These are phyloP conservation scores for Hemistola chrysoprasaria DNA, from an alignment of 2,888 invertebrate genomes.

Conservation along the genomic window DNA sequence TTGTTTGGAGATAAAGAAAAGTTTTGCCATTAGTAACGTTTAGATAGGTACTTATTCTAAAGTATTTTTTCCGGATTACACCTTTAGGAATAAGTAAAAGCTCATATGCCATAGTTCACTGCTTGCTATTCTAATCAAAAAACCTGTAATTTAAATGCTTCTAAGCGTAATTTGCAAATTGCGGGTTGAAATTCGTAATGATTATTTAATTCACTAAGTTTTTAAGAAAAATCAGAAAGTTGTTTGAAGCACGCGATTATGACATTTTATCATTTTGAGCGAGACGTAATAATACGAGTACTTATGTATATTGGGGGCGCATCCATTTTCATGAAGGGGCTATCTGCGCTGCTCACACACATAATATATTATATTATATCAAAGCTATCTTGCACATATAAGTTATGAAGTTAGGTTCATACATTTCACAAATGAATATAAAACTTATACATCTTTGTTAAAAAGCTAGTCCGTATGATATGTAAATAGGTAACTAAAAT, in stretches of 20 bases:
- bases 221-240: constrained; percentile 36
- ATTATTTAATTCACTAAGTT: constrained; percentile 42
- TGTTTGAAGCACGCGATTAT: constrained; percentile 40
- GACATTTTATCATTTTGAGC: constrained; percentile 40
- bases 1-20: constrained; percentile 12
- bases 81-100: no score
- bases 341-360: constrained; percentile 5
- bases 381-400: no score
- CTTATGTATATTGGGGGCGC: constrained; percentile 35
- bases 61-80: no score
- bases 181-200: constrained; percentile 29
- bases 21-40: constrained; percentile 10
- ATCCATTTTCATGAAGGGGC: constrained; percentile 34
- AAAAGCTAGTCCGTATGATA: no score
- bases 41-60: no score
- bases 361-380: no score
- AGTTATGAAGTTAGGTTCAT: no score
- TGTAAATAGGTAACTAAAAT: no score
- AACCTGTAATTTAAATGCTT: background rate
- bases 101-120: no score
- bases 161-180: constrained; percentile 16
- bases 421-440: no score
- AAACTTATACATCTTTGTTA: no score
- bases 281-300: constrained; percentile 34
- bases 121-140: no score